Percentiles rank a stretch among this genome's conserved stretches.
phyloP scores from a whole-genome alignment of 2,888 invertebrate species.

The Drosophila affinis region DNA sequence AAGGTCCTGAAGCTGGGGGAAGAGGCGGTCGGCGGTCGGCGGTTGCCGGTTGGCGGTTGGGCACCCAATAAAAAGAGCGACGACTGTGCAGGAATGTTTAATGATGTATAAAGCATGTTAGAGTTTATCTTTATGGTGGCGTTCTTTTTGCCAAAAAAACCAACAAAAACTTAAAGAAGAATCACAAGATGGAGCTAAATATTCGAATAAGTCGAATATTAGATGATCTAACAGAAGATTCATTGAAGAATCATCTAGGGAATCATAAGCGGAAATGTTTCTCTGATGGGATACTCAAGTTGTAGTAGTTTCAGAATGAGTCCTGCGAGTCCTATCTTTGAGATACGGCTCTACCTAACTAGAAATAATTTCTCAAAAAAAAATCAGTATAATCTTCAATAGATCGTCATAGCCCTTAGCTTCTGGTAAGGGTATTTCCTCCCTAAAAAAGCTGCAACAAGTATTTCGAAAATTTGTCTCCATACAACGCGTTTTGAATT shows the following conservation, averaged over 20 bases:
- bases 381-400: no score
- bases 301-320: no score
- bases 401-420: neutral
- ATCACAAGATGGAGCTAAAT: slow-evolving; percentile 12
- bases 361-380: neutral
- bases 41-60: neutral
- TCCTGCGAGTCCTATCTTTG: no score
- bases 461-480: slow-evolving; percentile 77
- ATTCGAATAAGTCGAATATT: slow-evolving; percentile 23
- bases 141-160: slow-evolving; percentile 61
- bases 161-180: slow-evolving; percentile 21
- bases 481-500: slow-evolving; percentile 63
- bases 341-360: no score
- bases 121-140: slow-evolving; percentile 81
- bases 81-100: slow-evolving; percentile 81
- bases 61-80: slow-evolving; percentile 51
- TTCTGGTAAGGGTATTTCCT: slow-evolving; percentile 14
- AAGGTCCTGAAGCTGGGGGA: neutral
- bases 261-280: no score
- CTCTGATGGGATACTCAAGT: no score
- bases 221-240: slow-evolving; percentile 4
- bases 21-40: neutral
- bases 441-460: slow-evolving; percentile 48
- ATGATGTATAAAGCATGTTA: slow-evolving; percentile 81
- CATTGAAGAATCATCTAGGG: no score